A percentile compares a stretch with the other conserved stretches of the same genome.
phyloP scores from a whole-genome alignment of 1,140 invertebrate genomes.

The Steinernema feltiae region DNA sequence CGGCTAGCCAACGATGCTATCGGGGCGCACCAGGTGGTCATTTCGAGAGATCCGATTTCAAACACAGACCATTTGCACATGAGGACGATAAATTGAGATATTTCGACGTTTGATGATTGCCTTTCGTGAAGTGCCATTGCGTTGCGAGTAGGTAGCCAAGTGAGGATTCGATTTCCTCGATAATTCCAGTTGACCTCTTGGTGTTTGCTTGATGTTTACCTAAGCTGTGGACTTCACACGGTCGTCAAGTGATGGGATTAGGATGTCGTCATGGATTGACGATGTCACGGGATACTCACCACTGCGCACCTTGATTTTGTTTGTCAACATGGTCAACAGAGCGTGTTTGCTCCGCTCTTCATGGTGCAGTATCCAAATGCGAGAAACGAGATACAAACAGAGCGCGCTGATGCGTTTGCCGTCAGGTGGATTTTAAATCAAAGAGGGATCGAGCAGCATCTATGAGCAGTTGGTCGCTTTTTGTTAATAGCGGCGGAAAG shows the following conservation, averaged over 20 bases:
- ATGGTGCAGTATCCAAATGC: not conserved
- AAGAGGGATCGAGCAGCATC: not conserved
- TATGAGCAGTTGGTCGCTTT: not conserved
- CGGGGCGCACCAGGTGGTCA: constrained; percentile 9
- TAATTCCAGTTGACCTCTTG: constrained; percentile 8
- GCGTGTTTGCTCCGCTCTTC: not conserved
- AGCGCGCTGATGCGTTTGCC: not conserved
- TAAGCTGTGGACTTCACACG: constrained; percentile 13
- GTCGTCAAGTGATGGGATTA: constrained; percentile 13
- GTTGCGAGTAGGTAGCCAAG: not conserved
- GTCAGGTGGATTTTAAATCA: not conserved
- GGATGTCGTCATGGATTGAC: constrained; percentile 8
- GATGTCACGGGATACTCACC: not conserved
- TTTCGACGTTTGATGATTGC: not conserved
- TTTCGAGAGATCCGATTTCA: constrained; percentile 14
- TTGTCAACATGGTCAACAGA: not conserved
- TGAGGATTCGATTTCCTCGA: not conserved
- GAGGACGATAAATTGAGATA: not conserved
- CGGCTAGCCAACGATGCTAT: not conserved
- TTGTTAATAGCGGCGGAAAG: constrained; percentile 8
- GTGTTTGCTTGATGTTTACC: not conserved
- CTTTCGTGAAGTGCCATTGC: not conserved
- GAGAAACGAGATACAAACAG: not conserved
- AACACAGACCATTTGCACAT: not conserved
- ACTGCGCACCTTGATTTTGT: constrained; percentile 1